These are phyloP conservation scores for Ectemnius continuus DNA, from an alignment of 2,888 invertebrate genomes.

Conservation along the genomic window DNA sequence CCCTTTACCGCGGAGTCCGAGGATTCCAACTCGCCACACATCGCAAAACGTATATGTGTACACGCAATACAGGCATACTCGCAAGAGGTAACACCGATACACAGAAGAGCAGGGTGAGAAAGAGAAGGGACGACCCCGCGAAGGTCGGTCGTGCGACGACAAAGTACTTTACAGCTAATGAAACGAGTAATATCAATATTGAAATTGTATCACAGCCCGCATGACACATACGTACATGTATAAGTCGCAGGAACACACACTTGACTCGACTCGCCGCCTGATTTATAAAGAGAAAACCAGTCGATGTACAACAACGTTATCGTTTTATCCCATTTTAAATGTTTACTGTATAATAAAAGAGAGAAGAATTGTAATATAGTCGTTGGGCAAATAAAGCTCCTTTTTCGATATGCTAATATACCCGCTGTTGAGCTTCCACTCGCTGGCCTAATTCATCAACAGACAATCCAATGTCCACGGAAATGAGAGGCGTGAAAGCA, in stretches of 20 bases:
- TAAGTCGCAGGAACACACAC: constrained; percentile 16
- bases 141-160: no score
- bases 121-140: neutral
- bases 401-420: constrained; percentile 63
- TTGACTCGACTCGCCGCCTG: constrained; percentile 52
- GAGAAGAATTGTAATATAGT: constrained; percentile 70
- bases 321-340: constrained; percentile 73
- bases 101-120: constrained; percentile 24
- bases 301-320: constrained; percentile 71
- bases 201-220: constrained; percentile 44
- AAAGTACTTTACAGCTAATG: constrained; percentile 9
- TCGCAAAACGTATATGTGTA: no score
- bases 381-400: constrained; percentile 75
- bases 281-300: constrained; percentile 61
- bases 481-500: no score
- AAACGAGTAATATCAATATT: constrained; percentile 22
- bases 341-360: constrained; percentile 72
- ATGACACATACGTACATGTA: constrained; percentile 29
- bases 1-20: no score
- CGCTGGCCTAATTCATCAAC: no score
- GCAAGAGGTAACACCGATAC: neutral
- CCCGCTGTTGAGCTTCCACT: no score
- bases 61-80: no score
- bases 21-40: no score
- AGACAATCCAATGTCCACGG: no score